phyloP scores from a whole-genome alignment of 2,113 vertebrate species.

The Cavia aperea region DNA sequence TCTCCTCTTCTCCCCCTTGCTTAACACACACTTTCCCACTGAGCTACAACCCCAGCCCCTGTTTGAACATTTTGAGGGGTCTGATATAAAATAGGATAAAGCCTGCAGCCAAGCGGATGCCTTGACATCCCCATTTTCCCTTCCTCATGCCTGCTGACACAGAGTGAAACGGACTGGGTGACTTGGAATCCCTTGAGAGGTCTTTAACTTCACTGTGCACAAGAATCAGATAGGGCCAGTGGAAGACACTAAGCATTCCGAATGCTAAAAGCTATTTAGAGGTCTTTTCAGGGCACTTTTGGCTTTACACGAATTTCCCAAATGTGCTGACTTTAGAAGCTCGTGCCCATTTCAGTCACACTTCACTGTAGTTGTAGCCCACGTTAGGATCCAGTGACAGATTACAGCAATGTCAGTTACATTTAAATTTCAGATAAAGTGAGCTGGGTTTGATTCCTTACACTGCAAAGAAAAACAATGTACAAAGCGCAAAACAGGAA shows the following conservation, averaged over 20 bases:
- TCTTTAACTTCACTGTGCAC: not conserved
- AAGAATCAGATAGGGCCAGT: not conserved
- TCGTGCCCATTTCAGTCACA: not conserved
- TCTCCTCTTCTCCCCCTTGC: too few species aligned
- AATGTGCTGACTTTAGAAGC: not conserved
- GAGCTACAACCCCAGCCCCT: not conserved
- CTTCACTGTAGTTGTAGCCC: not conserved
- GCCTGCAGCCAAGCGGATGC: not conserved
- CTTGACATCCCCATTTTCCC: not conserved
- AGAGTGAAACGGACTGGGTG: not conserved
- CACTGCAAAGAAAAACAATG: not conserved
- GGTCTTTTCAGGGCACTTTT: not conserved
- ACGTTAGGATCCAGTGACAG: not conserved
- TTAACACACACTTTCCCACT: too few species aligned
- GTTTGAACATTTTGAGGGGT: not conserved
- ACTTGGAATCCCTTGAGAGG: not conserved
- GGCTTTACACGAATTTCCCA: not conserved
- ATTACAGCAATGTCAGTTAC: not conserved
- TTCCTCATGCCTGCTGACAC: not conserved
- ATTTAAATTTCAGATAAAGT: not conserved
- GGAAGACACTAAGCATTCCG: not conserved
- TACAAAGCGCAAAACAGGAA: not conserved
- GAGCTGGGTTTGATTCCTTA: too few species aligned
- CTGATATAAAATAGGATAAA: slow-evolving; percentile 1
- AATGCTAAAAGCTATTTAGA: not conserved